These are phyloP conservation scores for Cercopithecus mona DNA, from an alignment of 2,113 vertebrate species.

Conservation along the genomic window DNA sequence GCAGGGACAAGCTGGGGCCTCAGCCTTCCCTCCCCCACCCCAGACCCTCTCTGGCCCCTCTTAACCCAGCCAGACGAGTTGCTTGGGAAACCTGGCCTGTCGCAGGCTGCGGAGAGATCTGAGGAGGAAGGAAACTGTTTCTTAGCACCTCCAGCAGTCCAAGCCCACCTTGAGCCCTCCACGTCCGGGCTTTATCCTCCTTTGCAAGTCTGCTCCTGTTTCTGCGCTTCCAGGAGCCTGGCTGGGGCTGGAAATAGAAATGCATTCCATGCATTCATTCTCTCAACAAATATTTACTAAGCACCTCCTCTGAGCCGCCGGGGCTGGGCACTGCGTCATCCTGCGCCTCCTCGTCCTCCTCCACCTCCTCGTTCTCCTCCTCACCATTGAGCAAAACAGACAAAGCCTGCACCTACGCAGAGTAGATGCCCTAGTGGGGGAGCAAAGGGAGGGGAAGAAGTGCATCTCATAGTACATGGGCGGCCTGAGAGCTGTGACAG, in stretches of 20 bases:
- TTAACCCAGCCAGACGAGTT: neutral
- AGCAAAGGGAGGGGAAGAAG: too few relatives aligned
- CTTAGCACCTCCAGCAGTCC: neutral
- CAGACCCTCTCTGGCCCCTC: neutral
- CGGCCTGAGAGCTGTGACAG: neutral
- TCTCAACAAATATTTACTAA: neutral
- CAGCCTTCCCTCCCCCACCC: rapidly evolving
- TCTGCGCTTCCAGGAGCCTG: neutral
- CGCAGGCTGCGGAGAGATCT: neutral
- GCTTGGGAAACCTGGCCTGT: neutral
- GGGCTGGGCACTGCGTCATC: neutral
- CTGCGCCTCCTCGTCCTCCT: neutral
- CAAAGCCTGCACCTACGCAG: rapidly evolving
- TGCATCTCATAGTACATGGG: rapidly evolving
- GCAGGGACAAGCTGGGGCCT: neutral
- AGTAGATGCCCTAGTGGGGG: neutral
- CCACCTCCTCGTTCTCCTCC: neutral
- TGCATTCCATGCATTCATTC: neutral
- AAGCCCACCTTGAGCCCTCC: rapidly evolving
- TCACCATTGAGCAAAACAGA: neutral
- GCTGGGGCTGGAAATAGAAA: neutral
- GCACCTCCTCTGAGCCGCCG: neutral
- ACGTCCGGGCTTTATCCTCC: neutral
- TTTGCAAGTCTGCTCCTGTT: neutral
- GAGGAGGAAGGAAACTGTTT: neutral